These are phyloP conservation scores for Coenobita brevimanus DNA, from an alignment of 1,140 invertebrate species.

Conservation along the genomic window DNA sequence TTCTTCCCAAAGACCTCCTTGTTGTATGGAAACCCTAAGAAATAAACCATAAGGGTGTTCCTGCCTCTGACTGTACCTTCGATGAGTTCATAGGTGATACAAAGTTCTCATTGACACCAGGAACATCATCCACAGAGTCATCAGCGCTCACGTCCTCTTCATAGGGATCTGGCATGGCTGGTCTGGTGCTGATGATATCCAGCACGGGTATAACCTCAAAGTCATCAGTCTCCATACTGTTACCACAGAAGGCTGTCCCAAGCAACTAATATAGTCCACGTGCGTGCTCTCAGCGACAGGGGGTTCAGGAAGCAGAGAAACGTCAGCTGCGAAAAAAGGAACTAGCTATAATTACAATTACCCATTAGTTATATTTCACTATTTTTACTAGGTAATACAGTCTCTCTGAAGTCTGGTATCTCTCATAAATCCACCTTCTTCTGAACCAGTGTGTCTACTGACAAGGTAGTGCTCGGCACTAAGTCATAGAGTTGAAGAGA, in stretches of 20 bases:
- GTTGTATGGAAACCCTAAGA: constrained; percentile 25
- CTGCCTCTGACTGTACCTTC: constrained; percentile 14
- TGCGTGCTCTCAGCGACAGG: too few species aligned
- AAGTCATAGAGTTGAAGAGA: too few species aligned
- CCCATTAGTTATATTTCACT: too few species aligned
- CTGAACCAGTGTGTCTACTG: too few species aligned
- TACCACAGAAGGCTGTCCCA: not conserved
- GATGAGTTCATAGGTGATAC: constrained; percentile 13
- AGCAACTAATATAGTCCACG: not conserved
- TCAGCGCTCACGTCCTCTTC: constrained; percentile 32
- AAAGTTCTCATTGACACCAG: constrained; percentile 19
- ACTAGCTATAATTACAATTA: too few species aligned
- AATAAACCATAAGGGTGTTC: constrained; percentile 30
- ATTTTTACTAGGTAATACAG: too few species aligned
- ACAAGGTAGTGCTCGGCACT: too few species aligned
- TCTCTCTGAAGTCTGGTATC: too few species aligned
- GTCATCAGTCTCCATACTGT: not conserved
- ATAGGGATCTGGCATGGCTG: constrained; percentile 4
- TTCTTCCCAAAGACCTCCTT: not conserved
- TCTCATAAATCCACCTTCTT: too few species aligned
- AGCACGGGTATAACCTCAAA: not conserved
- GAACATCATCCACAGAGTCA: constrained; percentile 11
- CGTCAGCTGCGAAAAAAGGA: too few species aligned
- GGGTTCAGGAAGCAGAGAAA: too few species aligned
- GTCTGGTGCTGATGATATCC: constrained; percentile 19